A percentile compares a stretch with the other conserved stretches of the same genome.
Evolutionary conservation across 2,888 invertebrate genomes (phyloP).

Genomic region (Heliconius cydno): DNA sequence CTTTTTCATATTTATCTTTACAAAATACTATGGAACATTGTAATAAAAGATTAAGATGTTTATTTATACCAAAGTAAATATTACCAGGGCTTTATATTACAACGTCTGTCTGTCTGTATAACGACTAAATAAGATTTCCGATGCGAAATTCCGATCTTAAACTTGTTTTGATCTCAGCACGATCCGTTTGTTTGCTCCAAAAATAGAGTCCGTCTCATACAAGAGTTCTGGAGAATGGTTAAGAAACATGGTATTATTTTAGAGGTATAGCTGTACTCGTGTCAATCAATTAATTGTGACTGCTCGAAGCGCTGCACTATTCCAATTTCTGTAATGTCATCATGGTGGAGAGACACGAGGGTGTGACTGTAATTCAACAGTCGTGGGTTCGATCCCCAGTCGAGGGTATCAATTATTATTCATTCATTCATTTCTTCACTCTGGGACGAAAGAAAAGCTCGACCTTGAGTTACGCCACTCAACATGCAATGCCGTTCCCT

Average conservation of each 20-base stretch:
- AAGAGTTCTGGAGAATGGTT: conserved; percentile 41
- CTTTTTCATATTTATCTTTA: neutral
- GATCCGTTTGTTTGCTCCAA: conserved; percentile 49
- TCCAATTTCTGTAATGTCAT: neutral
- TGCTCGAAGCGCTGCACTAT: conserved; percentile 40
- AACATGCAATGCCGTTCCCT: too few relatives aligned
- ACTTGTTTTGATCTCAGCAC: conserved; percentile 49
- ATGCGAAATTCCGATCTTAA: conserved; percentile 48
- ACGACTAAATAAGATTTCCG: conserved; percentile 38
- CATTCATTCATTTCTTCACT: too few relatives aligned
- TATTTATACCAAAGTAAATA: neutral
- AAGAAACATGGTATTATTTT: conserved; percentile 31
- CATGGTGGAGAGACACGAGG: too few relatives aligned
- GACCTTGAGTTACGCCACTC: too few relatives aligned
- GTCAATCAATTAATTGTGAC: conserved; percentile 48
- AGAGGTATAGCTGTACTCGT: conserved; percentile 33
- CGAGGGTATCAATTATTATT: too few relatives aligned
- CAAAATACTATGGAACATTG: neutral
- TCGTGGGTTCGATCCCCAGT: too few relatives aligned
- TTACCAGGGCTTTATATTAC: neutral
- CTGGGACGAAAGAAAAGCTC: too few relatives aligned
- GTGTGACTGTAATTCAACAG: too few relatives aligned
- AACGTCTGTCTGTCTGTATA: neutral
- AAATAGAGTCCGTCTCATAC: conserved; percentile 48
- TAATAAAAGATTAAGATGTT: neutral